Evolutionary conservation across 64 coral and sea anemone species (phyloP), one percentile per base, ranked within the genome.

Genomic region (Porites australiensis): DNA sequence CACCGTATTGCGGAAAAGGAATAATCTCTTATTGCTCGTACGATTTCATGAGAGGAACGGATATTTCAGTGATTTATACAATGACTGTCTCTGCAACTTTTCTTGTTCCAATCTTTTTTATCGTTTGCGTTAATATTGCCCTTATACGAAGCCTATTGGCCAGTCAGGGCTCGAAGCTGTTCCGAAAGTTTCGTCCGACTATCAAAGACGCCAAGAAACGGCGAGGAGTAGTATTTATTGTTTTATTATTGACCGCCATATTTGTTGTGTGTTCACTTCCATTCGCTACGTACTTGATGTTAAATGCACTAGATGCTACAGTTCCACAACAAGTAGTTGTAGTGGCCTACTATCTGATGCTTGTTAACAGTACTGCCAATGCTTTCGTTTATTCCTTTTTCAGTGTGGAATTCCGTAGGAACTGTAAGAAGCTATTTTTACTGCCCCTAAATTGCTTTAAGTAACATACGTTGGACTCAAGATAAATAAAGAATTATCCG

Each of bases 311-410:
- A 10, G 61, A 83, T 16, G 47, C 88, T 2, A 5, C 44, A 5
- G 59, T 97, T 15, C 95, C 92, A 2, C 91, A 57, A 3, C 55
- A 88, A 6, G 94, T 91, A 21, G 73, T 89, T 0, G 69, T 73
- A 13, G 88, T 97, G 20, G 92, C 95, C 15, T 97, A 97, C 64
- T 97, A 94, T 58, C 70, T 97, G 13, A 97, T 97, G 95, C 77
- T 98, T 46, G 89, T 92, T 16, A 98, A 98, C 37, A 98, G 96
- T 37, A 95, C 96, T 12, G 83, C 88, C 46, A 98, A 98, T 44
- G 85, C 96, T 13, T 98, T 98, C 45, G 92, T 98, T 15, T 98
- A 98, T 20, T 98, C 96, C 19, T 98, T 98, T 64, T 79, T 98
- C 79, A 98, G 96, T 87, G 63, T 64, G 6, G 96, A 95, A 52